Evolutionary conservation across 2,888 invertebrate genomes (phyloP), one percentile per base, ranked within the genome.

Genomic region (Camponotus fellah): DNA sequence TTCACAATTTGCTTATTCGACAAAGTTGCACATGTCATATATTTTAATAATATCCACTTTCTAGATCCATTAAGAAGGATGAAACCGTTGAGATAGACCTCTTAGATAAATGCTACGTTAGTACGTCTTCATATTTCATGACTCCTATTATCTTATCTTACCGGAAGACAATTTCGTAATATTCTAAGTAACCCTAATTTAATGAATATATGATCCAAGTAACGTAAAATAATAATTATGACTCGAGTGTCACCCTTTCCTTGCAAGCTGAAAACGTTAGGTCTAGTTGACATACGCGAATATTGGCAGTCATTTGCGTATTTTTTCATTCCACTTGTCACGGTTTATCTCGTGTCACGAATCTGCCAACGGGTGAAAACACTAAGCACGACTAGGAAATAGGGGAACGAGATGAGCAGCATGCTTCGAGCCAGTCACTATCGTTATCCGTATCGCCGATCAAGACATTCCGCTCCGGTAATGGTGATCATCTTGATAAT

Each of bases 401-500:
- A n/a, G 53, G 9, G 40, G 69, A 65, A 64, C 12, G 34, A 34
- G n/a, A 66, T 26, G 79, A 40, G 26, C 60, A 77, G 68, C 68
- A 60, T 26, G 53, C 58, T 64, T 53, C 58, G 49, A 64, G 68
- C 75, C 68, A 43, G 79, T 34, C 34, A 46, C 40, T 49, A 56
- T 12, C 68, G 43, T 83, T 92, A 92, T 92, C 91, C 79, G 40
- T 26, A 40, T 65, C 75, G 81, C 56, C 72, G 87, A 93, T 92
- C 92, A 86, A 17, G 64, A 75, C 84, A 91, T 91, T 91, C 85
- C 89, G 90, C 89, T 89, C 83, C 87, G 87, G 88, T 92, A 91
- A 88, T 87, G 89, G 84, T 82, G 91, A 91, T 91, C 89, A 92
- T 91, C 90, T 82, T 83, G 91, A 91, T 91, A 87, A 91, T 90